These are phyloP conservation scores for Dolichomitus sp. DNA, from an alignment of 2,888 invertebrate species.

Conservation along the genomic window DNA sequence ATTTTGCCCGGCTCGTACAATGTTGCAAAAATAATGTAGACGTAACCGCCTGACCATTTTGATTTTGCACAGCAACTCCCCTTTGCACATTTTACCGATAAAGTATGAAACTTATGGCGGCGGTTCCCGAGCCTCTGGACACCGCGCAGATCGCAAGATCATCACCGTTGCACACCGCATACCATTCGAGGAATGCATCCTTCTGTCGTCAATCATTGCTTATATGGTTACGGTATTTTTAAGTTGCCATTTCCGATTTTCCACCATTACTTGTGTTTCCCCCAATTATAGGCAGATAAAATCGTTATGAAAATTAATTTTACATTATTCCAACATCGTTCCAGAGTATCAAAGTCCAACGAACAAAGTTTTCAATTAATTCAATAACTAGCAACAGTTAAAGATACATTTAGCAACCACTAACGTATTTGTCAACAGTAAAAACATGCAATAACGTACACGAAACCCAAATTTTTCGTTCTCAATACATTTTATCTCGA, in stretches of 20 bases:
- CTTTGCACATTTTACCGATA: slow-evolving; percentile 37
- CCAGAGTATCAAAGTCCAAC: no score
- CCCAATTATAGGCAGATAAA: not conserved
- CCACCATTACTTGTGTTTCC: not conserved
- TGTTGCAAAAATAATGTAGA: slow-evolving; percentile 10
- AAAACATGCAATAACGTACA: no score
- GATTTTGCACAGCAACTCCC: slow-evolving; percentile 27
- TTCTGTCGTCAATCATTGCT: slow-evolving; percentile 9
- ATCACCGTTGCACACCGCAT: slow-evolving; percentile 4
- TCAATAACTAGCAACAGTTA: no score
- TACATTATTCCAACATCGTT: no score
- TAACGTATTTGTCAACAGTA: no score
- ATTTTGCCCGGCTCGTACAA: not conserved
- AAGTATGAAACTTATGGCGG: slow-evolving; percentile 42
- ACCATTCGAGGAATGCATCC: slow-evolving; percentile 13
- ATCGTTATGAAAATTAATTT: no score
- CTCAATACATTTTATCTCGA: no score
- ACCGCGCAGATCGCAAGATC: slow-evolving; percentile 12
- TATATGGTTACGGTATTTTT: slow-evolving; percentile 14
- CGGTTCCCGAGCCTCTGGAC: not conserved
- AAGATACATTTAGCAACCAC: no score
- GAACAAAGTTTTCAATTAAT: no score
- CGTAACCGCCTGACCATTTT: slow-evolving; percentile 29
- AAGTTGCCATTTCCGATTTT: not conserved
- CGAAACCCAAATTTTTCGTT: no score